phyloP scores from a whole-genome alignment of 2,113 vertebrate species.

The Ceyx margarethae region DNA sequence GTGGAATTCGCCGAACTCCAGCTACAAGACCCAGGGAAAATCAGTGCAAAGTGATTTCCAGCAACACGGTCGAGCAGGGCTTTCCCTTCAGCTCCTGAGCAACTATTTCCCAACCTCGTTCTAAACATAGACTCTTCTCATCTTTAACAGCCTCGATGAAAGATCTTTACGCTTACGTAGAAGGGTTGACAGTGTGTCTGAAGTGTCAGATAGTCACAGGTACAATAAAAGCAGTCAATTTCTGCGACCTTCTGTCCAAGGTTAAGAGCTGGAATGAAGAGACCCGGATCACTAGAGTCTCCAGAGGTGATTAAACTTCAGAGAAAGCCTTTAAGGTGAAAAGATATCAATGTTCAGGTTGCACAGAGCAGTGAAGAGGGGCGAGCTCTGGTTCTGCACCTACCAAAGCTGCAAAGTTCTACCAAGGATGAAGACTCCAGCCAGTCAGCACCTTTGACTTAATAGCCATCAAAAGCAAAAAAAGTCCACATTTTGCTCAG shows the following conservation, averaged over 20 bases:
- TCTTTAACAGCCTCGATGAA: neutral
- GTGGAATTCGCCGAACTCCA: neutral
- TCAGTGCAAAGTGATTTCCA: no score
- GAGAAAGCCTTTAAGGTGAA: neutral
- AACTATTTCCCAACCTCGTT: neutral
- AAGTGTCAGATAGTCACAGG: neutral
- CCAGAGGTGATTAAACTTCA: neutral
- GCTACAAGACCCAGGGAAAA: no score
- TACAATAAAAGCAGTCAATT: constrained; percentile 24
- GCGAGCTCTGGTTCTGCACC: neutral
- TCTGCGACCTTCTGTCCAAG: constrained; percentile 18
- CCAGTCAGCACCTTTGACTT: rapidly evolving
- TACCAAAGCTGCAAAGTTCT: neutral
- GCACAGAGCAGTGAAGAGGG: rapidly evolving
- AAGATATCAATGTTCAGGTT: neutral
- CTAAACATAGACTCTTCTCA: neutral
- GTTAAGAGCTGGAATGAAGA: constrained; percentile 10
- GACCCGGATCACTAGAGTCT: neutral
- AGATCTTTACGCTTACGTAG: neutral
- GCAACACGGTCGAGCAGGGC: neutral
- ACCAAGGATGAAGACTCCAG: neutral
- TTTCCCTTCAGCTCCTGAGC: neutral
- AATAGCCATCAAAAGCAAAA: neutral
- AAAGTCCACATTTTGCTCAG: neutral
- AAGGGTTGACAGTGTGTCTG: neutral